Conservation (phyloP, 2,113 vertebrate species). For the Cebus imitator region DNA sequence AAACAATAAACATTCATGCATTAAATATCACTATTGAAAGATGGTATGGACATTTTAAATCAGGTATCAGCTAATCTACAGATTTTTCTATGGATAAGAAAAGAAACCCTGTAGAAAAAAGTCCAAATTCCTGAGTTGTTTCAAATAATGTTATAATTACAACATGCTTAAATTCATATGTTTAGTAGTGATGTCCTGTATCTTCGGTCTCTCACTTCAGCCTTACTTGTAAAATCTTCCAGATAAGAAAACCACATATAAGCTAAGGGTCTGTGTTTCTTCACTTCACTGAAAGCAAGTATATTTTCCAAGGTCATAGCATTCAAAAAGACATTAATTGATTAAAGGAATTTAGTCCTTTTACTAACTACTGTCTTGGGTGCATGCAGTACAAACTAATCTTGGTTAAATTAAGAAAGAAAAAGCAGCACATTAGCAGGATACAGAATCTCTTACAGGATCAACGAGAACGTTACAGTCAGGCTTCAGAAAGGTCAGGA, state of each 20-base stretch:
- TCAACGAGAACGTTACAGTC: neutral
- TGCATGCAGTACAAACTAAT: neutral
- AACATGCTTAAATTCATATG: neutral
- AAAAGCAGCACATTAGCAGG: neutral
- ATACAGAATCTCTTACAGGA: neutral
- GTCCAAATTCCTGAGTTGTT: neutral
- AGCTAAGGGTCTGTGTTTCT: neutral
- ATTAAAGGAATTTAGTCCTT: neutral
- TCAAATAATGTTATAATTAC: neutral
- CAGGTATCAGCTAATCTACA: neutral
- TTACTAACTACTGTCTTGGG: neutral
- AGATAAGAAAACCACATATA: neutral
- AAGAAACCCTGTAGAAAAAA: neutral
- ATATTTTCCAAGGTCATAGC: neutral
- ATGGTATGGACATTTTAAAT: neutral
- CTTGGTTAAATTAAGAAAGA: neutral
- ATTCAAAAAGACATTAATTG: neutral
- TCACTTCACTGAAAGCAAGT: neutral
- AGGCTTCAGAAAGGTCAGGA: neutral
- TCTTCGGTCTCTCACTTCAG: neutral
- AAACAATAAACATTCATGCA: neutral
- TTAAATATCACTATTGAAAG: neutral
- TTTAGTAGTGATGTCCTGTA: neutral
- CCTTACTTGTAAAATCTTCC: neutral
- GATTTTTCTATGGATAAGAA: neutral